Evolutionary conservation across 2,113 vertebrate species (phyloP).

Genomic region (Dasyprocta punctata): DNA sequence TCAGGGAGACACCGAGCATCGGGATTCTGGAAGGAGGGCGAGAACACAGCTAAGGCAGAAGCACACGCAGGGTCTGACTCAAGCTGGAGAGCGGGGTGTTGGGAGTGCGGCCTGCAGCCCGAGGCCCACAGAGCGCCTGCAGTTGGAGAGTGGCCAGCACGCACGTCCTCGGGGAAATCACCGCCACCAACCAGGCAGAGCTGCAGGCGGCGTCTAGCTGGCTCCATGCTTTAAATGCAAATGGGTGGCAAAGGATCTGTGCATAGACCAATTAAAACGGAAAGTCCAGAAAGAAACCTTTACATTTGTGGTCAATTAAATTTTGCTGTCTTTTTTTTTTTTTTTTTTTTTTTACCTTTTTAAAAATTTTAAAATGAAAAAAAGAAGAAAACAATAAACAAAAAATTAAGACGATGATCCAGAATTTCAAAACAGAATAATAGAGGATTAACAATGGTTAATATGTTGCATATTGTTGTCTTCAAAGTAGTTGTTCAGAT

Average conservation of each 20-base stretch:
- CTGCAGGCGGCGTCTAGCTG: background rate
- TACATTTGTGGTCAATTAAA: background rate
- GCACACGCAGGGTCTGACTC: background rate
- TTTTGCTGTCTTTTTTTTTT: too few relatives aligned
- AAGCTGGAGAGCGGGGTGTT: background rate
- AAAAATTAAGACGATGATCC: too few relatives aligned
- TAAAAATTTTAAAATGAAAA: too few relatives aligned
- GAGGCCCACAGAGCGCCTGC: background rate
- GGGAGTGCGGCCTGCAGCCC: background rate
- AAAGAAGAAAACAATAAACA: too few relatives aligned
- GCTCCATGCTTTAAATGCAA: background rate
- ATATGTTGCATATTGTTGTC: too few relatives aligned
- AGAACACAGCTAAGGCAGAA: background rate
- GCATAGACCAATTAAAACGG: background rate
- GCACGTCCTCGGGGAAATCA: background rate
- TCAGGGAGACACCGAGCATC: background rate
- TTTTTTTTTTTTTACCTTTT: too few relatives aligned
- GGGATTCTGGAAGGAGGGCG: background rate
- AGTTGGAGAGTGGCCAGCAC: background rate
- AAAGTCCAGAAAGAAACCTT: background rate
- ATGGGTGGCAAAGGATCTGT: background rate
- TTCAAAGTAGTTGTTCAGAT: too few relatives aligned
- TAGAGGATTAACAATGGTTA: too few relatives aligned
- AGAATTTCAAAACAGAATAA: too few relatives aligned
- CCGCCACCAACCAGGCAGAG: background rate